A percentile compares a stretch with the other conserved stretches of the same genome.
Evolutionary conservation across 2,888 invertebrate species (phyloP).

Genomic region (Agrotis puta): DNA sequence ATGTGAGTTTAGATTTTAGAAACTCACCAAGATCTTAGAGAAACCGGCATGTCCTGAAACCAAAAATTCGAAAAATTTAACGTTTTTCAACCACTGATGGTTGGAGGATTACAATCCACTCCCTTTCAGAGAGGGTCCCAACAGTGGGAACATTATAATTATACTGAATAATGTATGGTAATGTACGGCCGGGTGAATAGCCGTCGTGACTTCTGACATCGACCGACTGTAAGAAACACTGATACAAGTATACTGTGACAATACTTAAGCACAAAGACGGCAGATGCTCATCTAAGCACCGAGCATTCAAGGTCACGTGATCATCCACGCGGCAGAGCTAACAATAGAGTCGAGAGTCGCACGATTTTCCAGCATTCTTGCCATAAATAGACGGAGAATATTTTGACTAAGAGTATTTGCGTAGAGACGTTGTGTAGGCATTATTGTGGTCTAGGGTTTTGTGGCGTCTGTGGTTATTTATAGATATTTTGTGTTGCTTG

Average conservation of each 20-base stretch:
- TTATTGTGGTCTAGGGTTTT: constrained; percentile 1
- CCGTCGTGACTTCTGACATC: neutral
- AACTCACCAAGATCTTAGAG: too few relatives aligned
- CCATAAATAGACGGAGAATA: constrained; percentile 61
- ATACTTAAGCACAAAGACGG: constrained; percentile 36
- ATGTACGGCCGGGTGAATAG: too few relatives aligned
- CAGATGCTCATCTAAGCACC: constrained; percentile 60
- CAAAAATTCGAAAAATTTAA: too few relatives aligned
- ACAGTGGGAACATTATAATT: too few relatives aligned
- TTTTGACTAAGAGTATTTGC: constrained; percentile 52
- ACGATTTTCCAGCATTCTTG: constrained; percentile 64
- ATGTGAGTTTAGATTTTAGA: too few relatives aligned
- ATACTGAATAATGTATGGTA: too few relatives aligned
- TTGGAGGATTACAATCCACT: too few relatives aligned
- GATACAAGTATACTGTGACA: constrained; percentile 20
- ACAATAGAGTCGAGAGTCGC: constrained; percentile 72
- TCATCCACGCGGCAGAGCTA: constrained; percentile 72
- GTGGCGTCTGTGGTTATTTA: neutral
- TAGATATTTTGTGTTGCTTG: neutral
- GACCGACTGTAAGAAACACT: neutral
- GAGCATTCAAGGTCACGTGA: constrained; percentile 70
- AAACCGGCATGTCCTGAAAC: too few relatives aligned
- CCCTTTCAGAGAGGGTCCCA: too few relatives aligned
- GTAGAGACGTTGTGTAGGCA: constrained; percentile 27
- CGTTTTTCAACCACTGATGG: too few relatives aligned